A percentile compares a stretch with the other conserved stretches of the same genome.
Conservation (phyloP, 1,140 invertebrate species). For the Uloborus diversus region DNA sequence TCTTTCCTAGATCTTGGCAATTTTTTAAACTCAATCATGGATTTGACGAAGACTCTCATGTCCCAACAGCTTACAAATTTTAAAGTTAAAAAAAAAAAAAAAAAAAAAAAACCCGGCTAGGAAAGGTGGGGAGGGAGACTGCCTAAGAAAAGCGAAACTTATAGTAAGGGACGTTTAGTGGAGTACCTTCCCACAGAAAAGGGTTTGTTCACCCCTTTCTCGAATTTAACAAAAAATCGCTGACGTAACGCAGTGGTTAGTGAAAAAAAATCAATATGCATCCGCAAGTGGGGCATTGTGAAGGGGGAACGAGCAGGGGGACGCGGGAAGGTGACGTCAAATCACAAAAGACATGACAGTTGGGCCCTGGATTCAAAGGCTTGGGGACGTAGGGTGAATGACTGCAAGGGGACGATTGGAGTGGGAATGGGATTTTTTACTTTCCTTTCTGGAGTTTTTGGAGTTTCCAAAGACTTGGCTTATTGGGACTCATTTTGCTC, state of each 20-base stretch:
- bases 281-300: not conserved
- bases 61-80: no score
- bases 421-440: conserved; percentile 1
- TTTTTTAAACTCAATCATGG: no score
- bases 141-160: not conserved
- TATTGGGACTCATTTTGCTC: no score
- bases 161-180: no score
- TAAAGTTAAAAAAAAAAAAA: no score
- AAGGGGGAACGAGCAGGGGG: not conserved
- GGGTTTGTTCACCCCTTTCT: conserved; percentile 38
- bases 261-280: conserved; percentile 34
- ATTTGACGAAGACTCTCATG: no score
- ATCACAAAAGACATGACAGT: not conserved
- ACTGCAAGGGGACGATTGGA: conserved; percentile 20
- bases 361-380: conserved; percentile 36
- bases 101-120: no score
- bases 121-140: not conserved
- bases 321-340: no score
- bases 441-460: no score
- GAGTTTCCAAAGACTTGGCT: no score
- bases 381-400: conserved; percentile 31
- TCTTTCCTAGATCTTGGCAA: no score
- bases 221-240: conserved; percentile 5
- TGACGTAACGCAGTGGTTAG: conserved; percentile 34
- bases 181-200: conserved; percentile 6